Evolutionary conservation across 2,888 invertebrate species (phyloP).

Genomic region (Malthinus flaveolus): DNA sequence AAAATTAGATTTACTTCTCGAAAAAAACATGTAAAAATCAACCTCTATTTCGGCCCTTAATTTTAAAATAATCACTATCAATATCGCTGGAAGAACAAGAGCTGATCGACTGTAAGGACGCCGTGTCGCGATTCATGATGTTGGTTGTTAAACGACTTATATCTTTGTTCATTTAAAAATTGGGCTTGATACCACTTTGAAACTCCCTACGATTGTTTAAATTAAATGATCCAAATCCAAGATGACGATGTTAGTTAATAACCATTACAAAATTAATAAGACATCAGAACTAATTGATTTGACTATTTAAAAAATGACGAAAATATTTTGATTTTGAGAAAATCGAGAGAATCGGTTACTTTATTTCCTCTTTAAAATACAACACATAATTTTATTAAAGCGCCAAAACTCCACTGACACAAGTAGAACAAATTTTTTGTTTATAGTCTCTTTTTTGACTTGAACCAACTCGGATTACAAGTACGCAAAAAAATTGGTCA

Average conservation of each 20-base stretch:
- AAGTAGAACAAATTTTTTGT: background rate
- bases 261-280: background rate
- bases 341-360: no score
- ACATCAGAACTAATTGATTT: no score
- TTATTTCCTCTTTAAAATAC: background rate
- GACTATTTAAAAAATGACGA: no score
- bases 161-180: background rate
- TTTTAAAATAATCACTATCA: conserved; percentile 12
- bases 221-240: conserved; percentile 13
- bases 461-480: background rate
- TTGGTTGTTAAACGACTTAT: background rate
- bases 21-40: no score
- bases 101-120: conserved; percentile 6
- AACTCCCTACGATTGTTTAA: conserved; percentile 18
- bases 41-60: background rate
- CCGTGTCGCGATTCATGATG: background rate
- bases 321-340: no score
- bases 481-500: background rate
- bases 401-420: conserved; percentile 9
- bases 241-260: background rate
- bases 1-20: background rate
- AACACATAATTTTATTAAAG: conserved; percentile 11
- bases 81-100: conserved; percentile 18
- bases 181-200: background rate
- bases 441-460: background rate